These are phyloP conservation scores for Conus ventricosus DNA, from an alignment of 1,140 invertebrate genomes.

Conservation along the genomic window DNA sequence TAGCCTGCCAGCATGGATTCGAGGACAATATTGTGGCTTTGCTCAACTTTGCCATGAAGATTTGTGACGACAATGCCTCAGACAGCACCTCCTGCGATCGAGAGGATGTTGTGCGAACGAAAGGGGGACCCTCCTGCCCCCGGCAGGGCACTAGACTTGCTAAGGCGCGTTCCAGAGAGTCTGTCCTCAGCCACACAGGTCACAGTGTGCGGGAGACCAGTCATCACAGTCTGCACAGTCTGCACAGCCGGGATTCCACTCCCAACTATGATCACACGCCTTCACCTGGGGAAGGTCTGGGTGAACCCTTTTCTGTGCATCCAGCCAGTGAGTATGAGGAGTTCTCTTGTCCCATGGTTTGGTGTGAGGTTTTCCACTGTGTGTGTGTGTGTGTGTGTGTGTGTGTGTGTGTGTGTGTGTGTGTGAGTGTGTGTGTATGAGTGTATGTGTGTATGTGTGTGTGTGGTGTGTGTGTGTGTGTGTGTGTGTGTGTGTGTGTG, in stretches of 20 bases:
- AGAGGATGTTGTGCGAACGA: background rate
- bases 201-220: constrained; percentile 10
- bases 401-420: constrained; percentile 11
- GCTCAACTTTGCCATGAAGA: constrained; percentile 84
- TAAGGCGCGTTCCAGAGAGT: background rate
- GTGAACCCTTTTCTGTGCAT: constrained; percentile 23
- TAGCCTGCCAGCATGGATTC: constrained; percentile 62
- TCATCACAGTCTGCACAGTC: background rate
- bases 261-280: background rate
- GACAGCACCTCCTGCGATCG: background rate
- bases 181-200: background rate
- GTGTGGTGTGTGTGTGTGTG: background rate
- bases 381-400: constrained; percentile 3
- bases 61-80: constrained; percentile 51
- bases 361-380: background rate
- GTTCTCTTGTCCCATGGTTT: background rate
- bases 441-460: background rate
- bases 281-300: constrained; percentile 1
- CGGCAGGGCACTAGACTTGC: background rate
- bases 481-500: background rate
- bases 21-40: constrained; percentile 59
- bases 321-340: constrained; percentile 8
- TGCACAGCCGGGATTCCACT: constrained; percentile 6
- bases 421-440: background rate
- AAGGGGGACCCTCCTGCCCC: background rate